Conservation (phyloP, 1,140 invertebrate genomes). For the Magallana angulata region DNA sequence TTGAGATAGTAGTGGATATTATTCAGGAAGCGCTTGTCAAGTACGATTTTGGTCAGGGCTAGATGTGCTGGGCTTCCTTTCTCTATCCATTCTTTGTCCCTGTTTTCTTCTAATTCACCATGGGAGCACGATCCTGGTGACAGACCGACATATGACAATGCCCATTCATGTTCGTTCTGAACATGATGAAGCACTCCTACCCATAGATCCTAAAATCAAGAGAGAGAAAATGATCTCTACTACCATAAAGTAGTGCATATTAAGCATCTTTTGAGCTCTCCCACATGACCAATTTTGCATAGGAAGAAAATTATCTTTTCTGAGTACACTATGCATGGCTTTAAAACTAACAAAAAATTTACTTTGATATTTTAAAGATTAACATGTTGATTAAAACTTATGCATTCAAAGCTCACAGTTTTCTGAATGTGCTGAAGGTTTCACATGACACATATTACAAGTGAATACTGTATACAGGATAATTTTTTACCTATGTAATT, state of each 20-base stretch:
- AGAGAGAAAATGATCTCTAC: background rate
- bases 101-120: background rate
- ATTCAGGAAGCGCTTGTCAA: constrained; percentile 41
- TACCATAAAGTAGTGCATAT: too few species aligned
- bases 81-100: constrained; percentile 10
- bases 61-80: constrained; percentile 27
- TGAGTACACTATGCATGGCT: too few species aligned
- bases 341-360: too few species aligned
- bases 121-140: background rate
- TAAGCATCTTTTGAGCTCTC: too few species aligned
- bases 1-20: constrained; percentile 42
- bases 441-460: too few species aligned
- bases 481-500: too few species aligned
- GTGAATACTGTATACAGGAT: too few species aligned
- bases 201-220: background rate
- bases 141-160: background rate
- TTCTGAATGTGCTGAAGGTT: too few species aligned
- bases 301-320: too few species aligned
- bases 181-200: constrained; percentile 22
- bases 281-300: too few species aligned
- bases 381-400: background rate
- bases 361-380: background rate
- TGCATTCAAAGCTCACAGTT: background rate
- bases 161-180: constrained; percentile 29
- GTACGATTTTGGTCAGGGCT: constrained; percentile 12